Evolutionary conservation across 2,888 invertebrate species (phyloP).

Genomic region (Euplexia lucipara): DNA sequence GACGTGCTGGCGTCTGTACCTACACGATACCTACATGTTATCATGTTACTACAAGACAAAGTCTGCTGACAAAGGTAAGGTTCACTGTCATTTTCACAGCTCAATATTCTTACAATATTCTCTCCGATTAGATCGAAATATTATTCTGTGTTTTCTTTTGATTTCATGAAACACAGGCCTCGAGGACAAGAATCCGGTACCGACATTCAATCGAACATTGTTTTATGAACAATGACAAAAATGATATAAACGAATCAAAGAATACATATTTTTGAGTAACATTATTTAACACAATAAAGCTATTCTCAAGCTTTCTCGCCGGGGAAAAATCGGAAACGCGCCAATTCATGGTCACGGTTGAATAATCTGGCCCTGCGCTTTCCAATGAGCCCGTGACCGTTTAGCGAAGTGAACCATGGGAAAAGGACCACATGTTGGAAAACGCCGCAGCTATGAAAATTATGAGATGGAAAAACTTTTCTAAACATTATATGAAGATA

Average conservation of each 20-base stretch:
- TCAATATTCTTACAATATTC: constrained; percentile 21
- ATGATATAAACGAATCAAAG: constrained; percentile 27
- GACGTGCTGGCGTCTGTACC: too few species aligned
- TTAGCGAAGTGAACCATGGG: constrained; percentile 57
- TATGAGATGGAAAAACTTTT: constrained; percentile 39
- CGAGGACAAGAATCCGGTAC: constrained; percentile 15
- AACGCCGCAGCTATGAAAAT: constrained; percentile 14
- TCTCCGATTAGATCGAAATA: constrained; percentile 14
- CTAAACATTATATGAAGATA: too few species aligned
- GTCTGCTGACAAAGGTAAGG: constrained; percentile 28
- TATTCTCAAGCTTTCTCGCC: constrained; percentile 36
- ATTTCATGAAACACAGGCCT: constrained; percentile 6
- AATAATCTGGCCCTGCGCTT: constrained; percentile 49
- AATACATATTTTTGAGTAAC: constrained; percentile 26
- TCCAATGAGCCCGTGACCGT: constrained; percentile 41
- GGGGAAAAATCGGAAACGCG: constrained; percentile 46
- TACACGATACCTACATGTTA: too few species aligned
- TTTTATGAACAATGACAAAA: constrained; percentile 21
- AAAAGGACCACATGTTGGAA: constrained; percentile 45
- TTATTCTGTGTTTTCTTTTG: constrained; percentile 11
- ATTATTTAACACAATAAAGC: constrained; percentile 31
- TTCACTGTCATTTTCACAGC: constrained; percentile 39
- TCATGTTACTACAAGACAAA: constrained; percentile 9
- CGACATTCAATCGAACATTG: constrained; percentile 20
- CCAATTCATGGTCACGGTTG: constrained; percentile 58